Base-by-base conservation (phyloP, 1,140 invertebrate species). In the Phortica variegata region DNA sequence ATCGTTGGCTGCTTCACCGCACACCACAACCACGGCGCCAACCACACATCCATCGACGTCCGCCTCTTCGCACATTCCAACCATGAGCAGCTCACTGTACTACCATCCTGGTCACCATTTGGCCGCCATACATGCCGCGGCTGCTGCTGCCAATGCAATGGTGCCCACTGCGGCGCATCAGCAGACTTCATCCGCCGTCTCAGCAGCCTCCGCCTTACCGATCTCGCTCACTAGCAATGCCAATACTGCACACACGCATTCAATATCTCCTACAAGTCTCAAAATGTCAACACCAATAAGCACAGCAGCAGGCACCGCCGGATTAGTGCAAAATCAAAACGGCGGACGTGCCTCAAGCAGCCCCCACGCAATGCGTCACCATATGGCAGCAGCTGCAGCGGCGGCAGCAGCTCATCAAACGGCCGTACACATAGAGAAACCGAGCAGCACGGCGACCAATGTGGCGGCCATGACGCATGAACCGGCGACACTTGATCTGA, bases 321-420 rank as follows among this genome's bases (percentile, higher is more conserved):
- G 38, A 19, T 10, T 38, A 6, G 20, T 34, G n/a, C 56, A 60
- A 32, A 61, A 52, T 13, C 59, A 58, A 15, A 65, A 61, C 5
- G 47, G 40, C 38, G 49, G 53, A 21, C 53, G 68, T 2, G 39
- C 68, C 2, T 59, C 60, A 2, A 56, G 62, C 38, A 74, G 65
- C 37, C 72, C 72, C 2, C 63, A 71, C 42, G 58, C 70, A 7
- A 70, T 74, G 63, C 60, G 71, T 15, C 71, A 73, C 33, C 65
- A 71, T 16, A 60, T 65, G 29, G 65, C 60, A 0, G 63, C 60
- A 0, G 63, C 65, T 10, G 68, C 50, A 0, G 62, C 61, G 2
- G 57, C 63, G 0, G 52, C 54, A 4, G 54, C 69, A 3, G 52
- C 60, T 1, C 65, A 68, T n/a, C 59, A 61, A 19, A 52, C 61